Base-by-base conservation (phyloP, 2,113 vertebrate species). In the Mirza zaza region DNA sequence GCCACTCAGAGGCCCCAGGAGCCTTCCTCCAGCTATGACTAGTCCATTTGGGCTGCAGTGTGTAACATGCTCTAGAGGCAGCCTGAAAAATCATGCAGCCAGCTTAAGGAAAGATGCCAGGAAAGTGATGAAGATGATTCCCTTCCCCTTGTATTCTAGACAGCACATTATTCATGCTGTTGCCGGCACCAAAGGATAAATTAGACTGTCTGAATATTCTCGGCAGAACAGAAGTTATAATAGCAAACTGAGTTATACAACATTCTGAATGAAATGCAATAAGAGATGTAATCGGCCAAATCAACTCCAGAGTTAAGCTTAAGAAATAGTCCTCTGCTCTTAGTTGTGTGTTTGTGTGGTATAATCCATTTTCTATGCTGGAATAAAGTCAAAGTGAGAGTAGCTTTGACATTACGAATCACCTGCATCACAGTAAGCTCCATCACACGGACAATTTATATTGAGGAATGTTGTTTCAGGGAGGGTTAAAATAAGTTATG, bases 191-290 rank as follows among this genome's bases (percentile, higher is more conserved):
- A 71, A 92, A 93, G 83, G 90, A 96, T 96, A 91, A 96, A 94
- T 97, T 96, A 97, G 83, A 67, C 96, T 94, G 88, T 97, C 96
- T 96, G 91, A 89, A 95, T 93, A 92, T 90, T 96, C 92, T 98
- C 50, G 0, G 85, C 88, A 90, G 94, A 96, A 94, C 71, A 90
- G 94, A 96, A 93, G 79, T 55, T 63, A 52, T 95, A 84, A 97
- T 91, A 94, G 90, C 89, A 97, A 97, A 95, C 75, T 87, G 90
- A 95, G 92, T 97, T 97, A 93, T 57, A 93, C 80, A 96, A 71
- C 87, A 77, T 92, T 96, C 96, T 92, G 93, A 95, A 80, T 0
- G 1, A 96, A 97, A 97, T 82, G 89, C 48, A 98, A 29, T 91
- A 97, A 97, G 92, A 89, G 80, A 84, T 85, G 52, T 91, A 84